phyloP scores from a whole-genome alignment of 1,140 invertebrate genomes.

The Oryzaephilus surinamensis region DNA sequence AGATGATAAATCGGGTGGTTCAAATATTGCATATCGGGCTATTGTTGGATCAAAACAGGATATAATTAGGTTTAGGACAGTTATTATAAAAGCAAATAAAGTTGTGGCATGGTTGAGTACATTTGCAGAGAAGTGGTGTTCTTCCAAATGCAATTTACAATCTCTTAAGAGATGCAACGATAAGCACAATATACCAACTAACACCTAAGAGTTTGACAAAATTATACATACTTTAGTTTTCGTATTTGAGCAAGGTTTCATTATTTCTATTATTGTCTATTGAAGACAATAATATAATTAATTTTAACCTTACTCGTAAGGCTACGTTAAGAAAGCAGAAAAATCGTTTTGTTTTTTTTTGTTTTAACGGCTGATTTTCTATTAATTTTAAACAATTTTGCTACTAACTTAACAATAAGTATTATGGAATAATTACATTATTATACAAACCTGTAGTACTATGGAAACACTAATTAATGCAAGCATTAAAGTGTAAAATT shows the following conservation, averaged over 20 bases:
- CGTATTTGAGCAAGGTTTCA: too few relatives aligned
- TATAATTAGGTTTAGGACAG: constrained; percentile 66
- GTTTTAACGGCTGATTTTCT: too few relatives aligned
- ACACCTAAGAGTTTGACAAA: too few relatives aligned
- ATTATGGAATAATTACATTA: neutral
- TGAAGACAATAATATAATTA: too few relatives aligned
- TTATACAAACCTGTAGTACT: constrained; percentile 64
- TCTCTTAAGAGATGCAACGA: constrained; percentile 62
- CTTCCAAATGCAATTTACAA: constrained; percentile 57
- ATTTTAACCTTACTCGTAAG: too few relatives aligned
- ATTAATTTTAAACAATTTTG: too few relatives aligned
- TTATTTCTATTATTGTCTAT: too few relatives aligned
- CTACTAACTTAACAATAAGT: too few relatives aligned
- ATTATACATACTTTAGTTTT: too few relatives aligned
- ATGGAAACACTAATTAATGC: constrained; percentile 73
- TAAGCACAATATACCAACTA: constrained; percentile 53
- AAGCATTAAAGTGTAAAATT: constrained; percentile 73
- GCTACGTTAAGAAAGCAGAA: too few relatives aligned
- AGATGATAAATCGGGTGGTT: constrained; percentile 30
- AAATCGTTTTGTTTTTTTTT: too few relatives aligned
- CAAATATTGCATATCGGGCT: constrained; percentile 40
- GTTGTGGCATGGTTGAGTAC: constrained; percentile 63
- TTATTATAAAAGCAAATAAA: constrained; percentile 57
- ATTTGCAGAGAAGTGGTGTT: constrained; percentile 54
- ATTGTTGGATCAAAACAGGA: constrained; percentile 63